These are phyloP conservation scores for Phengaris alcon DNA, from an alignment of 2,888 invertebrate genomes.

Conservation along the genomic window DNA sequence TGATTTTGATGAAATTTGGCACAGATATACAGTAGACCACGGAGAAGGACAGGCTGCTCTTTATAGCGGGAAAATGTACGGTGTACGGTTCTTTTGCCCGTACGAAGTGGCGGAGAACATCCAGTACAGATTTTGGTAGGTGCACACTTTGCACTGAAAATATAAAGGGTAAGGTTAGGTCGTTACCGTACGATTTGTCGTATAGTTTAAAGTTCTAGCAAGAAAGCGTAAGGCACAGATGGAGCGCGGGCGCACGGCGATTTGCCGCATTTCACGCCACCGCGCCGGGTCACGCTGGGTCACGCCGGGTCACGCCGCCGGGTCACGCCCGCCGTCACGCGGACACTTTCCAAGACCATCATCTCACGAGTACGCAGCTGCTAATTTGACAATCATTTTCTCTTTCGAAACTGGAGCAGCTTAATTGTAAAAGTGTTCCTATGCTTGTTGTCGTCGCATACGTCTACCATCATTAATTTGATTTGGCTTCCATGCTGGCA, in stretches of 20 bases:
- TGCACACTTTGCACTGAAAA: too few relatives aligned
- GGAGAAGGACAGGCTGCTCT: too few relatives aligned
- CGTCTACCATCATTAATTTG: neutral
- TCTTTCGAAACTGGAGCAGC: conserved; percentile 19
- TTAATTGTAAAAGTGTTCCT: neutral
- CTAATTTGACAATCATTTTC: conserved; percentile 34
- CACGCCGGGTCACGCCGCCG: conserved; percentile 61
- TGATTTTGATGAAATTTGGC: too few relatives aligned
- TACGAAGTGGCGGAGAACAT: too few relatives aligned
- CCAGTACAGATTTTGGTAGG: too few relatives aligned
- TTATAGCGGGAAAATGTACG: too few relatives aligned
- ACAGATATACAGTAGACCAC: too few relatives aligned
- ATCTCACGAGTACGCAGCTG: conserved; percentile 35
- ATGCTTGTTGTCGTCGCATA: neutral
- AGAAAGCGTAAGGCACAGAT: conserved; percentile 47
- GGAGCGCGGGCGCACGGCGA: conserved; percentile 70
- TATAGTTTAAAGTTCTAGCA: conserved; percentile 37
- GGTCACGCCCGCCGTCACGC: conserved; percentile 73
- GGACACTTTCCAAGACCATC: conserved; percentile 57
- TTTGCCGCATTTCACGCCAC: conserved; percentile 75
- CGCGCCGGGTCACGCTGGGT: conserved; percentile 67
- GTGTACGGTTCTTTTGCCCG: too few relatives aligned
- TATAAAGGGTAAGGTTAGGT: too few relatives aligned
- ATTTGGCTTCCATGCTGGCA: too few relatives aligned
- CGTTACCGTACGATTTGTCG: conserved; percentile 35